Evolutionary conservation across 2,797 vertebrate species (phyloP).

Genomic region (Myotis findleyi): DNA sequence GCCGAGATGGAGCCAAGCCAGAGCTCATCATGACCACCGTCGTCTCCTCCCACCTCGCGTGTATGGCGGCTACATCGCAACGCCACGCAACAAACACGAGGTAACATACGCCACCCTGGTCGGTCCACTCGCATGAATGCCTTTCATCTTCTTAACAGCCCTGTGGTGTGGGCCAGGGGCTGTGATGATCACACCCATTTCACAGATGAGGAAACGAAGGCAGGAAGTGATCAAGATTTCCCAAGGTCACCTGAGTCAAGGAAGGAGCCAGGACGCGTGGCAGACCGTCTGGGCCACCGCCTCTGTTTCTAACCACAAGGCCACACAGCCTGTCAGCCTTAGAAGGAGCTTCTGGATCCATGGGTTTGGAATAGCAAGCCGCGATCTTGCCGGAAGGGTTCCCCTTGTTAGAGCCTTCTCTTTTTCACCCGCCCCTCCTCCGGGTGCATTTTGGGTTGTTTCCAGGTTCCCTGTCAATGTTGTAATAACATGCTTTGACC

Average conservation of each 20-base stretch:
- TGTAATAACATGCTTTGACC: neutral
- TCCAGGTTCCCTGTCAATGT: neutral
- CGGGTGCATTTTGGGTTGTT: neutral
- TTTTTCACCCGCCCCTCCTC: neutral
- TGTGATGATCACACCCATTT: neutral
- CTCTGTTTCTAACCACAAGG: neutral
- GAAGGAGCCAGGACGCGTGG: neutral
- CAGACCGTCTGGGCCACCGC: neutral
- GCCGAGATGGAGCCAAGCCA: neutral
- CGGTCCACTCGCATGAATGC: fast-evolving
- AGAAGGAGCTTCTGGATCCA: neutral
- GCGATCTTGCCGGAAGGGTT: neutral
- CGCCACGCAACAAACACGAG: fast-evolving
- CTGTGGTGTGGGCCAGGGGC: neutral
- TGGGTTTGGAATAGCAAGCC: neutral
- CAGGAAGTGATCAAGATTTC: neutral
- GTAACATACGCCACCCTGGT: no score
- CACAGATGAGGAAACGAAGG: neutral
- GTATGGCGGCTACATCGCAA: fast-evolving
- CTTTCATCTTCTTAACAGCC: neutral
- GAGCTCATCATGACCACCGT: neutral
- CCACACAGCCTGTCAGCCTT: neutral
- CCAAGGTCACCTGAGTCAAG: neutral
- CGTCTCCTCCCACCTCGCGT: neutral
- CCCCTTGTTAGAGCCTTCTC: neutral